A percentile compares a stretch with the other conserved stretches of the same genome.
phyloP scores from a whole-genome alignment of 2,888 invertebrate genomes.

The Nephrotoma guestfalica region DNA sequence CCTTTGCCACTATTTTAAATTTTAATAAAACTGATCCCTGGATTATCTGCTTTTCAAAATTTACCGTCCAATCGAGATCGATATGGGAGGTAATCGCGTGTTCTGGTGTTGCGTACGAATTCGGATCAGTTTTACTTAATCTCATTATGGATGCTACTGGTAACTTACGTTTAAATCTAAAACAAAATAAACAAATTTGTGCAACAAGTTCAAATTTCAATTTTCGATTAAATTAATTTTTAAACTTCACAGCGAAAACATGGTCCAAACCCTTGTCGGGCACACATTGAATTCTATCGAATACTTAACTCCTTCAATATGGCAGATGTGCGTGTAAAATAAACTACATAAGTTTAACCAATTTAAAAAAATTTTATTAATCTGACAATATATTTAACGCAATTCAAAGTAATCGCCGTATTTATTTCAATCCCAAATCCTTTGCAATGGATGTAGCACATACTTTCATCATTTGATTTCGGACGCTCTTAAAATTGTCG shows the following conservation, averaged over 20 bases:
- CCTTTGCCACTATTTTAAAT: conserved; percentile 38
- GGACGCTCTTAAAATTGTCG: conserved; percentile 53
- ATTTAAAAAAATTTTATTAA: not conserved
- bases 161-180: not conserved
- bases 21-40: conserved; percentile 48
- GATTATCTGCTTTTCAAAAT: conserved; percentile 55
- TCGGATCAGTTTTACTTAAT: conserved; percentile 64
- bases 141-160: conserved; percentile 16
- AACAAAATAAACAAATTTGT: not conserved
- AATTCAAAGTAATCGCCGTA: not conserved
- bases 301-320: too few species aligned
- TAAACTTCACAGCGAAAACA: too few species aligned
- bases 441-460: conserved; percentile 57
- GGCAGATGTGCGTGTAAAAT: not conserved
- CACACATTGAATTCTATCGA: too few species aligned
- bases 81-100: conserved; percentile 48
- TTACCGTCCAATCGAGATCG: conserved; percentile 47
- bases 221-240: too few species aligned
- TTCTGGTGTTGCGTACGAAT: conserved; percentile 67
- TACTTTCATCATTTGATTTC: conserved; percentile 71
- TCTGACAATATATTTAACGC: not conserved
- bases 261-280: too few species aligned
- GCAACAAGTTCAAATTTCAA: not conserved
- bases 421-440: conserved; percentile 39
- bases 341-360: not conserved